Conservation (phyloP, 2,888 invertebrate genomes). For the Drosophila hawaiiensis region DNA sequence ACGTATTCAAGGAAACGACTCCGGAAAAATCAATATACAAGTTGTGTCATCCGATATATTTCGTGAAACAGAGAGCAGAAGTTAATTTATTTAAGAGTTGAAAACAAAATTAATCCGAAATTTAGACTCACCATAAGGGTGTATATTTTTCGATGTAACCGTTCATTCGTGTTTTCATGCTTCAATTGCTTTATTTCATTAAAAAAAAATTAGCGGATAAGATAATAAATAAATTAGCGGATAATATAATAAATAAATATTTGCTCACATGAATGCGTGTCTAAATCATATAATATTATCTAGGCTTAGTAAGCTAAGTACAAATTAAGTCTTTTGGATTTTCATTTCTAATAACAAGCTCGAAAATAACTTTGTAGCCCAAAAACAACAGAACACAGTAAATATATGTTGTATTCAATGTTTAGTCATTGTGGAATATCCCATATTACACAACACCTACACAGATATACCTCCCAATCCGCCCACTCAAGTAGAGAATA, state of each 20-base stretch:
- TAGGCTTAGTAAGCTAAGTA: background rate
- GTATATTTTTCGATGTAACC: background rate
- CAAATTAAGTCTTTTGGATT: background rate
- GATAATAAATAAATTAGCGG: background rate
- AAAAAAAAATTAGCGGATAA: background rate
- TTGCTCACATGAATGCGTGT: background rate
- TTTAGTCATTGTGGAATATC: constrained; percentile 19
- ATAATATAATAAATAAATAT: background rate
- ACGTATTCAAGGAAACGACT: background rate
- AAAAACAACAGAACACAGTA: background rate
- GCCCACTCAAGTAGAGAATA: background rate
- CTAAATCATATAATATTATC: background rate
- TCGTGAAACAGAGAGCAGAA: background rate
- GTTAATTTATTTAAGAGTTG: too few relatives aligned
- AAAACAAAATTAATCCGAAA: background rate
- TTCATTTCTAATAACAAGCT: background rate
- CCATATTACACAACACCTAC: constrained; percentile 10
- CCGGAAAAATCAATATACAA: background rate
- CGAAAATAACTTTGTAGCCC: background rate
- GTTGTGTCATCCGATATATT: background rate
- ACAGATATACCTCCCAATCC: background rate
- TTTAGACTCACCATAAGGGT: background rate
- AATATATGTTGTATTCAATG: constrained; percentile 10
- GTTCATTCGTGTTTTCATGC: background rate
- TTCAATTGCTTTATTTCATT: background rate